phyloP scores from a whole-genome alignment of 2,113 vertebrate species.

The Microtus pennsylvanicus region DNA sequence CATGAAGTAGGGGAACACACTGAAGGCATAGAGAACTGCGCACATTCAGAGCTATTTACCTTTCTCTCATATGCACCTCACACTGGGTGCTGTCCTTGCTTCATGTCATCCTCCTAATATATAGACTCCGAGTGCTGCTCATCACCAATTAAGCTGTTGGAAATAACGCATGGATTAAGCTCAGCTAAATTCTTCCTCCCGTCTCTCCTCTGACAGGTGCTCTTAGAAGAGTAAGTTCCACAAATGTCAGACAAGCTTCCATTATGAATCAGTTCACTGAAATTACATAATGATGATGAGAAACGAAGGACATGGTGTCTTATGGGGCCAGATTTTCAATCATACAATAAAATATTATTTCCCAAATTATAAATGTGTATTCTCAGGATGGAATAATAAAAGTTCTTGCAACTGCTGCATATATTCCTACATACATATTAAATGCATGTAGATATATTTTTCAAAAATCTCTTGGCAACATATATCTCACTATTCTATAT shows the following conservation, averaged over 20 bases:
- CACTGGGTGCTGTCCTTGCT: not conserved
- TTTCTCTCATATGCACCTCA: not conserved
- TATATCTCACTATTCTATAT: not conserved
- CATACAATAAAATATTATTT: conserved; percentile 9
- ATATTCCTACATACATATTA: not conserved
- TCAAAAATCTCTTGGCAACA: not conserved
- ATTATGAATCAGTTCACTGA: conserved; percentile 76
- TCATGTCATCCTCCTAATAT: not conserved
- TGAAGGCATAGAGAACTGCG: not conserved
- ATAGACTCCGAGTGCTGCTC: conserved; percentile 38
- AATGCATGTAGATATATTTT: not conserved
- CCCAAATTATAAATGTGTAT: conserved; percentile 67
- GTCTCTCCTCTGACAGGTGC: conserved; percentile 45
- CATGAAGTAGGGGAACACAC: not conserved
- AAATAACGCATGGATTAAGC: conserved; percentile 50
- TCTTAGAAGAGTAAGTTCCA: conserved; percentile 75
- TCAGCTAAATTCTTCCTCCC: conserved; percentile 43
- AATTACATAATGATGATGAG: conserved; percentile 70
- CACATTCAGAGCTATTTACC: not conserved
- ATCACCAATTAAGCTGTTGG: conserved; percentile 34
- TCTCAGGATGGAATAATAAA: conserved; percentile 51
- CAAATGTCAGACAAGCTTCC: conserved; percentile 80
- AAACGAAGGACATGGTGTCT: conserved; percentile 51
- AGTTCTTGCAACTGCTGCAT: not conserved
- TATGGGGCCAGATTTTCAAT: conserved; percentile 68